Conservation (phyloP, 2,797 vertebrate species). For the Mormyrus hasselquistii region DNA sequence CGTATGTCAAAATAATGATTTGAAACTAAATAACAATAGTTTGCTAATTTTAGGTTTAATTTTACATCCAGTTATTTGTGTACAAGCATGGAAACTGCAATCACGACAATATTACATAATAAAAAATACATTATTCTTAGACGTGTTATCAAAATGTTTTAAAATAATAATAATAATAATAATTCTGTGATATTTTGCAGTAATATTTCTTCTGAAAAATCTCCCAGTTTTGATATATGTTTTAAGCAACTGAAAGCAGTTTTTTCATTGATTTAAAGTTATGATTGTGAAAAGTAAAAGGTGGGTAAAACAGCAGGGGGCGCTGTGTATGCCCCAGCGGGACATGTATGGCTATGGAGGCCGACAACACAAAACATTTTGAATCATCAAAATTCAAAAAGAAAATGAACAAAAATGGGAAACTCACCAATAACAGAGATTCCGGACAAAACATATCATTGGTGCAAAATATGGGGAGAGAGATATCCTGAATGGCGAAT, state of each 20-base stretch:
- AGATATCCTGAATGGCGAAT: not conserved
- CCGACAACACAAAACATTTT: not conserved
- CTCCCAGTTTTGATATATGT: not conserved
- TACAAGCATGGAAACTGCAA: not conserved
- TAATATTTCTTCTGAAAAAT: not conserved
- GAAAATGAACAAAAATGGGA: not conserved
- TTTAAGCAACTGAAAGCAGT: not conserved
- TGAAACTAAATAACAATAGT: not conserved
- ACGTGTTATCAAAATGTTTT: not conserved
- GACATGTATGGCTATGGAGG: not conserved
- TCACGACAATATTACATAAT: not conserved
- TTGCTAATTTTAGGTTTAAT: not conserved
- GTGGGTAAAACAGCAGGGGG: not conserved
- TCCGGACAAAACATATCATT: not conserved
- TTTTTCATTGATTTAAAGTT: not conserved
- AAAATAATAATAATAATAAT: not conserved
- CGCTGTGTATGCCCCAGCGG: not conserved
- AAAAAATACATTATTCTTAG: not conserved
- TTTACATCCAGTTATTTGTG: not conserved
- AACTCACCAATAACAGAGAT: not conserved
- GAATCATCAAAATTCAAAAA: not conserved
- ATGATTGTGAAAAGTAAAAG: not conserved
- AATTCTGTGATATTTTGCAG: not conserved
- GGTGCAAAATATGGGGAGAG: not conserved
- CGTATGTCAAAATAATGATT: not conserved